Percentiles rank a stretch among this genome's conserved stretches.
phyloP scores from a whole-genome alignment of 2,797 vertebrate species.

The Hapalemur alaotrensis region DNA sequence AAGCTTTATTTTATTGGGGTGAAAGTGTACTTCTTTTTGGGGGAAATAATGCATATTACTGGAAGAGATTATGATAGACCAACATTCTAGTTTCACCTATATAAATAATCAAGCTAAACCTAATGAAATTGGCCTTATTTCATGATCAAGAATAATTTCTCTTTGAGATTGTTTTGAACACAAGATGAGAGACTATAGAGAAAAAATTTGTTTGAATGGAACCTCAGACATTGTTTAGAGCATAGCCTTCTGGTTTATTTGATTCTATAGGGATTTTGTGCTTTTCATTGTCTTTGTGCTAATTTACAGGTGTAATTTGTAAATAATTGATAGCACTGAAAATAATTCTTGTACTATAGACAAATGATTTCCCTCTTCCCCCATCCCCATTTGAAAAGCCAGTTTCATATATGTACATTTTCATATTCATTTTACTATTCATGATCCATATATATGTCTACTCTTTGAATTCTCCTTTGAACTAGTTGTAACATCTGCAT shows the following conservation, averaged over 20 bases:
- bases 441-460: too few species aligned
- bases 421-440: not conserved
- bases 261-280: not conserved
- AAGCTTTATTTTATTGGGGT: not conserved
- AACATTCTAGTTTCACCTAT: not conserved
- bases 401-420: not conserved
- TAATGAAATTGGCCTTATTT: not conserved
- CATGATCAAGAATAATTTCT: not conserved
- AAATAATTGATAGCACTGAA: not conserved
- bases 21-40: not conserved
- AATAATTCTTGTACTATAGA: not conserved
- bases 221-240: not conserved
- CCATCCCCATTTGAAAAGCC: not conserved
- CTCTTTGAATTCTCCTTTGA: too few species aligned
- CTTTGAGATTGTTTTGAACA: not conserved
- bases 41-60: not conserved
- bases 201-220: not conserved
- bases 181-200: not conserved
- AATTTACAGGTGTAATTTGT: not conserved
- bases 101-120: not conserved
- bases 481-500: too few species aligned
- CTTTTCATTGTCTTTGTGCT: not conserved
- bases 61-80: not conserved
- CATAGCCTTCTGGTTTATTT: not conserved
- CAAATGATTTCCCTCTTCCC: not conserved